phyloP scores from a whole-genome alignment of 2,888 invertebrate genomes.

The Archips xylosteana region DNA sequence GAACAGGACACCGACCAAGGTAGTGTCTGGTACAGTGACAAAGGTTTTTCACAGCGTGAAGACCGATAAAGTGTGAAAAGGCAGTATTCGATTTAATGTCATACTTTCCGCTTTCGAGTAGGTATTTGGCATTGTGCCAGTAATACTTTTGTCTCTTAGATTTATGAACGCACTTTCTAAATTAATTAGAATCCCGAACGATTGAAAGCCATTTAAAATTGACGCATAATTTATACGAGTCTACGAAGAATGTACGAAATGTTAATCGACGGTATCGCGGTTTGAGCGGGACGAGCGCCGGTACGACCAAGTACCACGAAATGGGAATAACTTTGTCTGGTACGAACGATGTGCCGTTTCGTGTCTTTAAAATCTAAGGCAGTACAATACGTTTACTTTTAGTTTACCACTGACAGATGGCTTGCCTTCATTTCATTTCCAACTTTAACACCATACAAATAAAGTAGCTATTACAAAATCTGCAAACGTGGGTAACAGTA shows the following conservation, averaged over 20 bases:
- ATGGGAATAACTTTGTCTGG: slow-evolving; percentile 17
- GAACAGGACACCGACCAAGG: not conserved
- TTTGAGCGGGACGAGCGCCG: slow-evolving; percentile 10
- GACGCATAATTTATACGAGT: slow-evolving; percentile 15
- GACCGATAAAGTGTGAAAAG: too few species aligned
- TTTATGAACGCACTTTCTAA: not conserved
- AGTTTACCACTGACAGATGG: too few species aligned
- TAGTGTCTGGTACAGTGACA: too few species aligned
- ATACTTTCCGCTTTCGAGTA: not conserved
- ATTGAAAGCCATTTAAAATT: slow-evolving; percentile 4
- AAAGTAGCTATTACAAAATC: too few species aligned
- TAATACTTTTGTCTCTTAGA: not conserved
- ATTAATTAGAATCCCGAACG: not conserved
- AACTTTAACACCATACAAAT: too few species aligned
- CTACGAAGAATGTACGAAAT: not conserved
- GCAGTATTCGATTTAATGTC: not conserved
- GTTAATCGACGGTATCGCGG: slow-evolving; percentile 14
- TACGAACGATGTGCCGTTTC: not conserved
- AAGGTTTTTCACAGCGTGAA: too few species aligned
- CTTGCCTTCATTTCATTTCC: too few species aligned
- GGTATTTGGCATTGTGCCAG: not conserved
- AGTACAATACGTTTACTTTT: too few species aligned
- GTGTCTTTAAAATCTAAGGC: not conserved
- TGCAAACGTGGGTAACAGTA: too few species aligned
- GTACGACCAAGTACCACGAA: slow-evolving; percentile 7